Base-by-base conservation (phyloP, 2,113 vertebrate species). In the Microtus pennsylvanicus region DNA sequence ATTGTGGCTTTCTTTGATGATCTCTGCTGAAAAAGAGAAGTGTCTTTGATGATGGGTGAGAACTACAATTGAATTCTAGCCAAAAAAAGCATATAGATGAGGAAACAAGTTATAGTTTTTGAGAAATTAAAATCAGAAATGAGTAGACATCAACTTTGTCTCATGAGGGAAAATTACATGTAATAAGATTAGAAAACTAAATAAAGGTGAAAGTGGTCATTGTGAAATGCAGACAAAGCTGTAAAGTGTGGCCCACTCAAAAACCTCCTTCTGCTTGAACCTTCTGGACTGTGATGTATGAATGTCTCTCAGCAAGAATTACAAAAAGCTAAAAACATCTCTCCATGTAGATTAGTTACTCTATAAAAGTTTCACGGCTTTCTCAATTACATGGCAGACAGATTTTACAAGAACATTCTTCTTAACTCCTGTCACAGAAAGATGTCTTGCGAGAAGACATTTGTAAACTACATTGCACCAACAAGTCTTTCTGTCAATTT, bases 381-480 rank as follows among this genome's bases (percentile, higher is more conserved):
- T 72, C 42, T 28, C 21, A 10, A 65, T 83, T 61, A 72, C 22
- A 28, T 72, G 11, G 28, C 38, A 76, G 30, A 7, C 63, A 85
- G 22, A 86, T 50, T 30, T 16, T 69, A 24, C 42, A 72, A 38
- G 16, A 70, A 89, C 42, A 63, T 24, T 76, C 14, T 13, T 2
- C 21, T 85, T 65, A 45, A 65, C 3, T 65, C 16, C 38, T 76
- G 13, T 3, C 11, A 47, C 21, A 30, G 1, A 93, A 24, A 6
- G 33, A 28, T 52, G 52, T 95, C 45, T 70, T 13, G 35, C 33
- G 50, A 77, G 70, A 65, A 47, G 50, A 80, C 7, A 78, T 33
- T 28, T 1, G 7, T 12, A 72, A 26, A 42, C 10, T 35, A 0
- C 14, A 42, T 7, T 6, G 3, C 3, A 55, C 30, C 58, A 76